Evolutionary conservation across 2,113 vertebrate genomes (phyloP).

Genomic region (Sinosuthora webbiana): DNA sequence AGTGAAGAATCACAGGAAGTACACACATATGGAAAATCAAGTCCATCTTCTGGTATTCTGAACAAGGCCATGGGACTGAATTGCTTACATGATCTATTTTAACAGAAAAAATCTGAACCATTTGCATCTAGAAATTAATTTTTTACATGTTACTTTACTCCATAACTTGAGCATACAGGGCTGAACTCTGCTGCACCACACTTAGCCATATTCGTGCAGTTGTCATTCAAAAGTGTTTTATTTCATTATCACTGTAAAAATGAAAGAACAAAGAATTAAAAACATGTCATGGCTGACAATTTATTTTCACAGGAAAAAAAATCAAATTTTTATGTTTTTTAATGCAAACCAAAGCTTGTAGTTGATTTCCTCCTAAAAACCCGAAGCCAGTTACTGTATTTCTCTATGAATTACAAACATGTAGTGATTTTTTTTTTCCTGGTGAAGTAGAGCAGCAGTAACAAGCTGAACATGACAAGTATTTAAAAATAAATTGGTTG

Average conservation of each 20-base stretch:
- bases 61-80: neutral
- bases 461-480: constrained; percentile 66
- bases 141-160: neutral
- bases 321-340: neutral
- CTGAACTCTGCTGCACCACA: neutral
- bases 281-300: neutral
- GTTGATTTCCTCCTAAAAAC: neutral
- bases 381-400: neutral
- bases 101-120: neutral
- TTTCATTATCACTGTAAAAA: neutral
- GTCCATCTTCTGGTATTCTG: neutral
- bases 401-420: constrained; percentile 9
- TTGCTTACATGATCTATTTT: neutral
- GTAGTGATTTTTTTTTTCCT: neutral
- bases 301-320: neutral
- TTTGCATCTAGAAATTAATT: neutral
- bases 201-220: neutral
- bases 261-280: neutral
- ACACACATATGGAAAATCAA: neutral
- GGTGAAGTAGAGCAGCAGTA: constrained; percentile 68
- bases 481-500: constrained; percentile 72
- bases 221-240: neutral
- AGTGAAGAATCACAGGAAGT: neutral
- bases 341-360: neutral
- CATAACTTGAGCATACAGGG: neutral